Evolutionary conservation across 2,797 vertebrate genomes (phyloP).

Genomic region (Mallotus villosus): DNA sequence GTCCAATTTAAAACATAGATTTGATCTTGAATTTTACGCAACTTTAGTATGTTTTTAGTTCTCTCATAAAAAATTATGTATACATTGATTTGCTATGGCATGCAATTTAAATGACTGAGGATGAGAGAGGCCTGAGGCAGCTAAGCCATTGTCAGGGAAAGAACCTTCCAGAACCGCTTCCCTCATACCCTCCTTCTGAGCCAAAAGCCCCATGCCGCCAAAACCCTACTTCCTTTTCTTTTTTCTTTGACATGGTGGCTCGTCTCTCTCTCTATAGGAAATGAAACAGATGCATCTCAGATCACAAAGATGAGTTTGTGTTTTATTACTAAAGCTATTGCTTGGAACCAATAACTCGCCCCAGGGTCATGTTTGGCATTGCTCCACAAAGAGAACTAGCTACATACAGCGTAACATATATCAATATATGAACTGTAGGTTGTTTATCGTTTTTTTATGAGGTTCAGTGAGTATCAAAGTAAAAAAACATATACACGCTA

Average conservation of each 20-base stretch:
- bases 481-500: neutral
- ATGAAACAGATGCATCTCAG: neutral
- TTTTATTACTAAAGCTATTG: neutral
- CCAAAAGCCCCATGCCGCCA: neutral
- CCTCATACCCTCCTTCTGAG: neutral
- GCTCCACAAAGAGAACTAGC: neutral
- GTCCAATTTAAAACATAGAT: no score
- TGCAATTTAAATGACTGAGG: neutral
- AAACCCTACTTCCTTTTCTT: constrained; percentile 1
- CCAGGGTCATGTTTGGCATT: neutral
- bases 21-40: neutral
- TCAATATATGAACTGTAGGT: neutral
- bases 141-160: neutral
- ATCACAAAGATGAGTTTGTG: neutral
- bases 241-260: neutral
- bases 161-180: neutral
- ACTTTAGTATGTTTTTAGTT: neutral
- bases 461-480: neutral
- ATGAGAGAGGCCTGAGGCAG: no score
- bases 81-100: neutral
- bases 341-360: neutral
- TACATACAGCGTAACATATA: neutral
- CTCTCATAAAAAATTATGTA: neutral
- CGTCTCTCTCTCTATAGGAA: neutral
- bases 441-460: neutral